Base-by-base conservation (phyloP, 2,797 vertebrate genomes). In the Sciurus carolinensis region DNA sequence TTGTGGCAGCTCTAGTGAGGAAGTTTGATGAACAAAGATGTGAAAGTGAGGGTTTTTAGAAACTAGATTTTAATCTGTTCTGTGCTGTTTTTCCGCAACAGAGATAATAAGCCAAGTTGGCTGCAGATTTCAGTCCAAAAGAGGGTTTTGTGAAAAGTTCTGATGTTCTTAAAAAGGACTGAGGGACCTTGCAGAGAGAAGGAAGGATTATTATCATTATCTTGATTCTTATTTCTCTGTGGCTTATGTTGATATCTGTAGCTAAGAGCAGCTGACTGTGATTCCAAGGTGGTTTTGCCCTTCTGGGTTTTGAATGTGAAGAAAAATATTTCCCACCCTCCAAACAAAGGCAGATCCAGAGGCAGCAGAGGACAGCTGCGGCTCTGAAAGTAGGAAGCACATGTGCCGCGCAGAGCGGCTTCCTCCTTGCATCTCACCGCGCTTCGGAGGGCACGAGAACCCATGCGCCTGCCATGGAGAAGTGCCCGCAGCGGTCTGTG, bases 181-280 rank as follows among this genome's bases (percentile, higher is more conserved):
- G 18, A 13, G 1, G 5, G 42, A 28, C 36, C n/a, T 69, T 42
- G 18, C 75, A 76, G 71, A 36, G 69, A 52, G 9, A 54, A 30
- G 42, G 62, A 85, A 76, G 62, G n/a, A 6, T 84, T 73, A 9
- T 84, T 77, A 15, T 42, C 39, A 15, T 69, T 42, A 54, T 42
- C 30, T 12, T 42, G 13, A 44, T 76, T 5, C 20, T 52, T 18
- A 54, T 77, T 52, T 11, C 13, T 72, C 72, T 57, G 10, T 52
- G 52, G 71, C 62, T 80, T 90, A 28, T 87, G 69, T 87, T 84
- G 73, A 86, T 86, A 86, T 92, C 75, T 57, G 33, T 22, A 87
- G 28, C 47, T 33, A 86, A 73, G 83, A 93, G 15, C 20, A 33
- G 28, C 75, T 42, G 85, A 13, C 36, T 44, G 50, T 42, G 66